phyloP scores from a whole-genome alignment of 2,797 vertebrate genomes.

The Poeciliopsis infans region DNA sequence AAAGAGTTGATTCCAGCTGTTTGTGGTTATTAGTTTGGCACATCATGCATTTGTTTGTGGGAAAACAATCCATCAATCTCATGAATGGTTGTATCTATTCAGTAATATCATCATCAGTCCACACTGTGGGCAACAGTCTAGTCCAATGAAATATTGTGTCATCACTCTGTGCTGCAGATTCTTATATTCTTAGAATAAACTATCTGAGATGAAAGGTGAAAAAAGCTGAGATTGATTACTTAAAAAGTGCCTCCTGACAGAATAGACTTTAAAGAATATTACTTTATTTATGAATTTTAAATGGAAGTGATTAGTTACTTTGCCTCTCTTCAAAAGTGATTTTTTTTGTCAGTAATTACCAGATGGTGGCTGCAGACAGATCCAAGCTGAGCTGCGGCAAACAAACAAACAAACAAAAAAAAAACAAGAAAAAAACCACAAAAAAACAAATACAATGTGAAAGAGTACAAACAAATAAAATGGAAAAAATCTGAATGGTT shows the following conservation, averaged over 20 bases:
- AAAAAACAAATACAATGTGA: conserved; percentile 17
- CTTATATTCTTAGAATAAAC: conserved; percentile 29
- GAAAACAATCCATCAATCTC: conserved; percentile 28
- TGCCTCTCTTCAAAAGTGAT: conserved; percentile 43
- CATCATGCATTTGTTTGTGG: conserved; percentile 36
- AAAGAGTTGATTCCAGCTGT: conserved; percentile 14
- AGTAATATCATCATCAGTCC: conserved; percentile 17
- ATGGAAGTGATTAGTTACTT: conserved; percentile 22
- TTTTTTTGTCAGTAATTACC: conserved; percentile 48
- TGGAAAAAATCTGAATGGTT: background rate
- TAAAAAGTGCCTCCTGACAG: background rate
- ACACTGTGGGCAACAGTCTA: conserved; percentile 10
- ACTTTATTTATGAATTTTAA: background rate
- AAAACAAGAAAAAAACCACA: background rate
- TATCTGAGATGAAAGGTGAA: conserved; percentile 14
- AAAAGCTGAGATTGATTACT: background rate
- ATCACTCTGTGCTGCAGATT: conserved; percentile 6
- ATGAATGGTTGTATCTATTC: conserved; percentile 23
- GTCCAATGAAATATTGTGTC: conserved; percentile 17
- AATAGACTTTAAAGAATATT: background rate
- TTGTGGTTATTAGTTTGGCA: conserved; percentile 22
- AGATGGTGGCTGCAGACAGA: conserved; percentile 38
- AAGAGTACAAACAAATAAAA: conserved; percentile 19
- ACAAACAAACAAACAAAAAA: background rate
- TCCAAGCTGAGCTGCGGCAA: conserved; percentile 15